These are phyloP conservation scores for Holacanthus passer DNA, from an alignment of 2,113 vertebrate genomes.

Conservation along the genomic window DNA sequence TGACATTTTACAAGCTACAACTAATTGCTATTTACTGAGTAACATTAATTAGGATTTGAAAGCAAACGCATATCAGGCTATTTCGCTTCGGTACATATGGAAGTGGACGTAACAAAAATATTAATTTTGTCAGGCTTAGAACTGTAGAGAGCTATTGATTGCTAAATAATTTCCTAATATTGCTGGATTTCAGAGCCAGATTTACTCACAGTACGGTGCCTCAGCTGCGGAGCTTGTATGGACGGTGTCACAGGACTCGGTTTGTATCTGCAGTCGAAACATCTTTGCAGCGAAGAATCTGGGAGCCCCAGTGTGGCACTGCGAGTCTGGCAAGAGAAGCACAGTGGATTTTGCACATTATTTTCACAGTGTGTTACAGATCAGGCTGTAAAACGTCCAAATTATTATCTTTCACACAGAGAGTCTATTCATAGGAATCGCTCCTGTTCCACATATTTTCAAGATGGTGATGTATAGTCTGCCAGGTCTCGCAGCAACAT, in stretches of 20 bases:
- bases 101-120: not conserved
- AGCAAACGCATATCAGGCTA: no score
- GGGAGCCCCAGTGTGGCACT: not conserved
- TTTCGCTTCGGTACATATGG: not conserved
- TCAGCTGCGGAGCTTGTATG: not conserved
- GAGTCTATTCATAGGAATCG: slow-evolving; percentile 5
- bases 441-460: not conserved
- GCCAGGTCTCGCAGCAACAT: slow-evolving; percentile 19
- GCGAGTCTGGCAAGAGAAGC: slow-evolving; percentile 14
- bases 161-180: not conserved
- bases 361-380: slow-evolving; percentile 5
- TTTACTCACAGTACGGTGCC: not conserved
- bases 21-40: no score
- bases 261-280: not conserved
- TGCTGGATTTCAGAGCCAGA: not conserved
- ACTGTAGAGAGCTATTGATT: not conserved
- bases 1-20: no score
- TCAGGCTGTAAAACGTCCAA: slow-evolving; percentile 13
- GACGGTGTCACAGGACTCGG: not conserved
- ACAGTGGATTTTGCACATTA: slow-evolving; percentile 13
- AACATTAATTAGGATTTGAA: no score
- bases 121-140: not conserved
- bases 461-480: slow-evolving; percentile 18
- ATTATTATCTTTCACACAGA: slow-evolving; percentile 24
- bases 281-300: not conserved